Evolutionary conservation across 2,113 vertebrate species (phyloP).

Genomic region (Mustela nigripes): DNA sequence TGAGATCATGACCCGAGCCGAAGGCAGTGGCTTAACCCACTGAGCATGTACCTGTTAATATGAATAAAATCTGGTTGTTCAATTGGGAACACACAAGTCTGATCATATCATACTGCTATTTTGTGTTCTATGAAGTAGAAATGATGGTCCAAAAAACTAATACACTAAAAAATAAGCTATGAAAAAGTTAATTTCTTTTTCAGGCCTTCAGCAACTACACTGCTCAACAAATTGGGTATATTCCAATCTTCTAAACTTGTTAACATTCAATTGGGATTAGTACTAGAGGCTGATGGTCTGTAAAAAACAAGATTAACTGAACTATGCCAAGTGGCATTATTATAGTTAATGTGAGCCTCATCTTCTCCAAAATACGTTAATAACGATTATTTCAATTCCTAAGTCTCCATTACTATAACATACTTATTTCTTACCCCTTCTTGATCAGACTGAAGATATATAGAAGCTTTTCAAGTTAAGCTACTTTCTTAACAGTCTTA

Average conservation of each 20-base stretch:
- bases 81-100: slow-evolving; percentile 12
- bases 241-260: not conserved
- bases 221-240: not conserved
- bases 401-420: slow-evolving; percentile 4
- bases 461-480: slow-evolving; percentile 31
- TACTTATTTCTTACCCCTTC: not conserved
- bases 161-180: slow-evolving; percentile 12
- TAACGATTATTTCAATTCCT: slow-evolving; percentile 23
- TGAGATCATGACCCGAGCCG: too few relatives aligned
- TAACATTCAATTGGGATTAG: not conserved
- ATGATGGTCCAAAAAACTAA: not conserved
- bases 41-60: not conserved
- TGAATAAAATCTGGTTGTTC: slow-evolving; percentile 40
- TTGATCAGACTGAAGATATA: slow-evolving; percentile 1
- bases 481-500: slow-evolving; percentile 24
- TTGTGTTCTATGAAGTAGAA: not conserved
- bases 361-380: not conserved
- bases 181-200: slow-evolving; percentile 47
- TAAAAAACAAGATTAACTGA: slow-evolving; percentile 7
- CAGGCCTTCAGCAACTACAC: not conserved
- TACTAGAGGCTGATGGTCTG: not conserved
- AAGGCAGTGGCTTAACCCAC: too few relatives aligned
- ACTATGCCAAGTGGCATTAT: not conserved
- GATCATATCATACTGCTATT: slow-evolving; percentile 25
- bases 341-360: not conserved